These are phyloP conservation scores for Cichladusa arquata DNA, from an alignment of 2,113 vertebrate species.

Conservation along the genomic window DNA sequence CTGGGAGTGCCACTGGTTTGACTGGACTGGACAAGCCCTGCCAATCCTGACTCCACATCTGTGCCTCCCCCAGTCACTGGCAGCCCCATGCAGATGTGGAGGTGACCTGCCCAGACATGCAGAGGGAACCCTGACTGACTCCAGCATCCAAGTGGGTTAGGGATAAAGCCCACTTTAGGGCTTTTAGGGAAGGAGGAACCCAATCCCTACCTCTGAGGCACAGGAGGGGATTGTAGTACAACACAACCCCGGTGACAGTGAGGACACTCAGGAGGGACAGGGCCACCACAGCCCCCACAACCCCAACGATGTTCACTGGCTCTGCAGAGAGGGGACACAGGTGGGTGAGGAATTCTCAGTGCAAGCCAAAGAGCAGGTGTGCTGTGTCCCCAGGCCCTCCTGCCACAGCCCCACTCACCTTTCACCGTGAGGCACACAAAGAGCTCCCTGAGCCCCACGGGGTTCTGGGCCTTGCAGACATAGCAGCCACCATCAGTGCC, in stretches of 20 bases:
- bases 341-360: neutral
- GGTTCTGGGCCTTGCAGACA: slow-evolving; percentile 88
- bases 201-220: slow-evolving; percentile 73
- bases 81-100: accelerated
- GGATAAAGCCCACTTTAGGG: neutral
- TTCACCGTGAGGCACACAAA: slow-evolving; percentile 85
- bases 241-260: slow-evolving; percentile 5
- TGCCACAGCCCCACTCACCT: slow-evolving; percentile 72
- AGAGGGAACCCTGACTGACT: accelerated
- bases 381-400: neutral
- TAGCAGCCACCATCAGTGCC: slow-evolving; percentile 79
- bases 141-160: neutral
- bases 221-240: slow-evolving; percentile 70
- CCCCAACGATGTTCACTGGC: slow-evolving; percentile 63
- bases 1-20: neutral
- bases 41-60: neutral
- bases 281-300: slow-evolving; percentile 65
- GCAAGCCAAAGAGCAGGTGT: neutral
- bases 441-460: slow-evolving; percentile 68
- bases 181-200: neutral
- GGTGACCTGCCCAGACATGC: accelerated
- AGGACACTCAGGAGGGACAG: slow-evolving; percentile 70
- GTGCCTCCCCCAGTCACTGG: neutral
- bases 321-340: slow-evolving; percentile 24
- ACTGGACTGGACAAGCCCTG: neutral